phyloP scores from a whole-genome alignment of 2,888 invertebrate species.

The Cephus pygmeus region DNA sequence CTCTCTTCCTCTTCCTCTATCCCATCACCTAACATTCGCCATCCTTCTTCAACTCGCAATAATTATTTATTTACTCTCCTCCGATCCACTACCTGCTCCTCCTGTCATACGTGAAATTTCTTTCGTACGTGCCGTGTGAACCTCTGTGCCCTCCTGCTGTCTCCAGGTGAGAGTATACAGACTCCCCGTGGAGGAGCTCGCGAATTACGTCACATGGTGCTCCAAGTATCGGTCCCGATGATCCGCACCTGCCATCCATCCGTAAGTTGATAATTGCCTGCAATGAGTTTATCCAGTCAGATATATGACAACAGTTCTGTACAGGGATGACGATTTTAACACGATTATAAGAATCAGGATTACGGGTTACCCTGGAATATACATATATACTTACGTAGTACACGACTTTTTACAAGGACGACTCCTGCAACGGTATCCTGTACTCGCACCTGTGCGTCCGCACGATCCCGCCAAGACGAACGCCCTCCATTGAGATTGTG shows the following conservation, averaged over 20 bases:
- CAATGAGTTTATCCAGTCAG: background rate
- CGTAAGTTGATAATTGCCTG: conserved; percentile 9
- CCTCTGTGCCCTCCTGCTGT: background rate
- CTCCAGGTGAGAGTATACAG: background rate
- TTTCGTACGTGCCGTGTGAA: background rate
- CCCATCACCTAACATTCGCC: background rate
- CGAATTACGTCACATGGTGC: conserved; percentile 1
- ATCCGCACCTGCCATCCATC: conserved; percentile 20
- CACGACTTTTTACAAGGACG: background rate
- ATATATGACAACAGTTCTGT: background rate
- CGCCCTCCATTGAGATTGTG: background rate
- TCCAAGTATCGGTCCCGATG: conserved; percentile 7
- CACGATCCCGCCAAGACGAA: background rate
- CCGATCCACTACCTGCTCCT: background rate
- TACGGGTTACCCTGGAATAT: background rate
- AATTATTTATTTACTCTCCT: background rate
- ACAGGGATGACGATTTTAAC: background rate
- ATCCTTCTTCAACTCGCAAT: background rate
- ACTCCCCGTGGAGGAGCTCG: background rate
- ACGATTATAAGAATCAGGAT: background rate
- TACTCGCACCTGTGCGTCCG: background rate
- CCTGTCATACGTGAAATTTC: background rate
- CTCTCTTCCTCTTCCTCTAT: conserved; percentile 7
- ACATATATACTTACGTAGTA: background rate
- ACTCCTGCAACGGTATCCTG: background rate